These are phyloP conservation scores for Tethya wilhelma DNA, from an alignment of 37 sponge, comb jelly and placozoan species.

Conservation along the genomic window DNA sequence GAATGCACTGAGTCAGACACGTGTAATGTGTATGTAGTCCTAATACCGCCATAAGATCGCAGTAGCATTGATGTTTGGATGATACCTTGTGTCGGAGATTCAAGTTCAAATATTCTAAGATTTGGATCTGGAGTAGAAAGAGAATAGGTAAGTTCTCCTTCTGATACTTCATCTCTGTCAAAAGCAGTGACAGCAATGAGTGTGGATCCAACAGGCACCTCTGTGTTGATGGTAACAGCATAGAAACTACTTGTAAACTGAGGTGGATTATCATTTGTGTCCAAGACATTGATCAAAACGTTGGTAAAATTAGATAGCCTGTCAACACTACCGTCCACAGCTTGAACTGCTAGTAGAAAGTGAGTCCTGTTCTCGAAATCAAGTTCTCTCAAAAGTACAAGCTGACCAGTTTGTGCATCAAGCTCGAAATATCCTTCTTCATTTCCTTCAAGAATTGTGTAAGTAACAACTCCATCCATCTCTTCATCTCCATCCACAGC, in stretches of 20 bases:
- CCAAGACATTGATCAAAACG: conserved; percentile 56
- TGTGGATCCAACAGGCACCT: not conserved
- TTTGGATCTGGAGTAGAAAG: not conserved
- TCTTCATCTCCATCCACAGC: conserved; percentile 78
- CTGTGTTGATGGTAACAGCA: not conserved
- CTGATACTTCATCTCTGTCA: conserved; percentile 47
- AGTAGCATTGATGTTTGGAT: not conserved
- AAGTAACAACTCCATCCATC: conserved; percentile 53
- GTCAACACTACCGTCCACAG: conserved; percentile 46
- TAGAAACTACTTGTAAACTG: conserved; percentile 29
- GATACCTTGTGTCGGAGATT: not conserved
- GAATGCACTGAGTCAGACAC: conserved; percentile 24
- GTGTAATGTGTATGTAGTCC: conserved; percentile 5
- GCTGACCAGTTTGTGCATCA: conserved; percentile 43
- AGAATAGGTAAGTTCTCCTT: conserved; percentile 2
- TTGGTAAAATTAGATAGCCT: conserved; percentile 50
- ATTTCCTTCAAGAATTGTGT: conserved; percentile 43
- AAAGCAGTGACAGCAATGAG: conserved; percentile 18
- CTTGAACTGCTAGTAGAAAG: conserved; percentile 43
- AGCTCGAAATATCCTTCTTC: conserved; percentile 31
- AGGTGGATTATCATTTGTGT: conserved; percentile 78
- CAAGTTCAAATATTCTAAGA: conserved; percentile 23
- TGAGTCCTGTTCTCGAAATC: conserved; percentile 45
- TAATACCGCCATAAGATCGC: not conserved
- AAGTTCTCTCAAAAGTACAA: conserved; percentile 26